Evolutionary conservation across 2,113 vertebrate species (phyloP).

Genomic region (Astatoreochromis straeleni): DNA sequence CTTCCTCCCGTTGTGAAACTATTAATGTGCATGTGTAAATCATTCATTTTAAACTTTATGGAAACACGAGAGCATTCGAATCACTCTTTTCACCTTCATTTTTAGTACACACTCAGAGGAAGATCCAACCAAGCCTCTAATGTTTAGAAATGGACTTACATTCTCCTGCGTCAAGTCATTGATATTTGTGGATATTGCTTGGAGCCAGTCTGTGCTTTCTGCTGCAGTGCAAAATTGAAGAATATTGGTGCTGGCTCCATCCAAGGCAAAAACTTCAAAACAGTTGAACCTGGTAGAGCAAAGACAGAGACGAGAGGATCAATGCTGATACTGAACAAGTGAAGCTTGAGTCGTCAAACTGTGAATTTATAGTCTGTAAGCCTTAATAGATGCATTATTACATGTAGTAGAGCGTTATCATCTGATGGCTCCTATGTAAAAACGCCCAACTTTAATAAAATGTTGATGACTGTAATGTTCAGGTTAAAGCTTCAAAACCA

Average conservation of each 20-base stretch:
- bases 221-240: conserved; percentile 87
- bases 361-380: not conserved
- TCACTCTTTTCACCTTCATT: not conserved
- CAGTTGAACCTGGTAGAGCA: conserved; percentile 79
- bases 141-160: conserved; percentile 69
- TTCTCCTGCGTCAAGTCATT: conserved; percentile 83
- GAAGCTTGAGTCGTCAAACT: not conserved
- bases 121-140: not conserved
- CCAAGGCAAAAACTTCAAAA: conserved; percentile 86
- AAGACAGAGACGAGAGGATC: not conserved
- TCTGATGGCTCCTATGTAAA: not conserved
- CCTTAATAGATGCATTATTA: not conserved
- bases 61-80: not conserved
- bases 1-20: not conserved
- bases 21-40: not conserved
- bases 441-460: not conserved
- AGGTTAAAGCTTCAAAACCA: not conserved
- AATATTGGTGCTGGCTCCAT: conserved; percentile 81
- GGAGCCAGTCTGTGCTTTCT: conserved; percentile 90
- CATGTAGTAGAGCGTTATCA: fast-evolving
- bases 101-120: not conserved
- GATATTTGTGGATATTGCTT: conserved; percentile 87
- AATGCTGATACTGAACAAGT: not conserved
- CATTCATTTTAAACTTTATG: not conserved
- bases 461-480: not conserved